These are phyloP conservation scores for Chromobotia macracanthus DNA, from an alignment of 2,797 vertebrate genomes.

Conservation along the genomic window DNA sequence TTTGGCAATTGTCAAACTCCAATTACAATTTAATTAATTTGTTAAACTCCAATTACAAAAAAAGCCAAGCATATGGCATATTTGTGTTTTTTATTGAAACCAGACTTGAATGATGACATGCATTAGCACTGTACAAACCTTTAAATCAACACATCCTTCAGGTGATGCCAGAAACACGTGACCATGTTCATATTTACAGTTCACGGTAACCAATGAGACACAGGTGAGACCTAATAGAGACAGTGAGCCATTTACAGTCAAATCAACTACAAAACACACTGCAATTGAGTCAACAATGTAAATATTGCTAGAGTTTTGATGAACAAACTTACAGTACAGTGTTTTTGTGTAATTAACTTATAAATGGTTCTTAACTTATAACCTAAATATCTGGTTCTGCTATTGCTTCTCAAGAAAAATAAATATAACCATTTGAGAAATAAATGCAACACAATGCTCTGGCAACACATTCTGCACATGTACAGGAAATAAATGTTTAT, in stretches of 20 bases:
- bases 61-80: not conserved
- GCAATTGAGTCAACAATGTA: not conserved
- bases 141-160: slow-evolving; percentile 87
- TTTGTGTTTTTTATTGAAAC: slow-evolving; percentile 85
- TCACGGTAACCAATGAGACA: slow-evolving; percentile 80
- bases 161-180: slow-evolving; percentile 80
- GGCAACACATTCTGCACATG: slow-evolving; percentile 71
- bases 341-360: not conserved
- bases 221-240: slow-evolving; percentile 57
- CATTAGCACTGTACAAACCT: slow-evolving; percentile 94
- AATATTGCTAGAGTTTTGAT: slow-evolving; percentile 52
- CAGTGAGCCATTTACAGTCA: slow-evolving; percentile 32
- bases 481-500: slow-evolving; percentile 80
- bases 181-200: slow-evolving; percentile 78
- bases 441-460: slow-evolving; percentile 80
- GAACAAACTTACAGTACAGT: not conserved
- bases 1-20: too few species aligned
- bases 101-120: slow-evolving; percentile 94
- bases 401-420: slow-evolving; percentile 80
- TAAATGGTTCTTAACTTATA: too few species aligned
- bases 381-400: slow-evolving; percentile 18
- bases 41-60: not conserved
- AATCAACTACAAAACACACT: slow-evolving; percentile 31
- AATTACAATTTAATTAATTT: too few species aligned
- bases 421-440: slow-evolving; percentile 80